Evolutionary conservation across 2,888 invertebrate genomes (phyloP).

Genomic region (Caenorhabditis plicata): DNA sequence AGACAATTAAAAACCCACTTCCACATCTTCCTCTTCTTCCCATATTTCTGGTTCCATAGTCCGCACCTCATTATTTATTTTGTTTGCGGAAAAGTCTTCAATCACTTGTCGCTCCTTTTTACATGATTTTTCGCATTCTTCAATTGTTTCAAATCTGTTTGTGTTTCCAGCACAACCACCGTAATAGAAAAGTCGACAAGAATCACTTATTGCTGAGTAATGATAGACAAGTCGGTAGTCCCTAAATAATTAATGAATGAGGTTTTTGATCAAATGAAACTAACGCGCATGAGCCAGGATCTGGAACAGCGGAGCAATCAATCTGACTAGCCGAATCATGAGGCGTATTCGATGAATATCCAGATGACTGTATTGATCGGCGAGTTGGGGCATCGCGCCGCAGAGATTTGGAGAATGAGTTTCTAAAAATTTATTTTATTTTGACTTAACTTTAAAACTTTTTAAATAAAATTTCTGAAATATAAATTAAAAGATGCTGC

Average conservation of each 20-base stretch:
- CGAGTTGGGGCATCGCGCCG: conserved; percentile 11
- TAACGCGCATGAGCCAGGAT: conserved; percentile 30
- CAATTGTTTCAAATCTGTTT: conserved; percentile 54
- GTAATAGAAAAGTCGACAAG: conserved; percentile 55
- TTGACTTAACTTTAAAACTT: no score
- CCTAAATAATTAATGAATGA: conserved; percentile 1
- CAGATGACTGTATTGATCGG: conserved; percentile 11
- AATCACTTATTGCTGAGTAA: conserved; percentile 11
- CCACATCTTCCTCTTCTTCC: conserved; percentile 5
- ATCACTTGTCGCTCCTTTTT: no score
- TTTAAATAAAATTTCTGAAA: no score
- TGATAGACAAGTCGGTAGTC: conserved; percentile 21
- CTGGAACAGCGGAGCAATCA: conserved; percentile 26
- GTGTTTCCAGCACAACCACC: conserved; percentile 62
- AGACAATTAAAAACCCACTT: conserved; percentile 10
- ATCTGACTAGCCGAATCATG: not conserved
- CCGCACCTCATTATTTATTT: no score
- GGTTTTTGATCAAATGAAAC: not conserved
- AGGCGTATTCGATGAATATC: not conserved
- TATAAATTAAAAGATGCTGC: no score
- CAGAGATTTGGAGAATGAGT: conserved; percentile 10
- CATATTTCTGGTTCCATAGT: no score
- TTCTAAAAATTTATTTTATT: conserved; percentile 1
- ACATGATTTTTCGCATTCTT: conserved; percentile 53
- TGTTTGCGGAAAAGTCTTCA: no score